Conservation (phyloP, 2,113 vertebrate species). For the Chaenogobius annularis region DNA sequence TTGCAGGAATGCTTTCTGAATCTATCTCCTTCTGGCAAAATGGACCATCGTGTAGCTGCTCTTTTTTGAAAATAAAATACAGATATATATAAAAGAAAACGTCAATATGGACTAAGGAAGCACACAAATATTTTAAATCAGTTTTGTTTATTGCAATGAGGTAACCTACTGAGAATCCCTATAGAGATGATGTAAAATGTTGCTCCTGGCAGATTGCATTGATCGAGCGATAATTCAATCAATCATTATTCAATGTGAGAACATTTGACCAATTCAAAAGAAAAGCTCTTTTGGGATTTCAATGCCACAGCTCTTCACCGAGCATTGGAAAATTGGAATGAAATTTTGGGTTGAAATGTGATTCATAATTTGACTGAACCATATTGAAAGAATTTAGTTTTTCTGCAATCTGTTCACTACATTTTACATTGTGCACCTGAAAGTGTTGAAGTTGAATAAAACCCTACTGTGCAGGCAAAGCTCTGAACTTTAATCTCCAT, state of each 20-base stretch:
- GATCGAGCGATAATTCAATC: not conserved
- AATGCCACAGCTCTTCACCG: too few species aligned
- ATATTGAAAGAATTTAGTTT: too few species aligned
- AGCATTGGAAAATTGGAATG: too few species aligned
- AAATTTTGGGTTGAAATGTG: too few species aligned
- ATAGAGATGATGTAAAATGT: not conserved
- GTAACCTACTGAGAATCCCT: not conserved
- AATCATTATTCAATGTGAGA: not conserved
- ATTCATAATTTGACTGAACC: too few species aligned
- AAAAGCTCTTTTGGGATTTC: too few species aligned
- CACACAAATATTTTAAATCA: not conserved
- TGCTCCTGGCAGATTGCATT: not conserved
- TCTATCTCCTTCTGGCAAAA: slow-evolving; percentile 1
- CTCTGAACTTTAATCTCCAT: slow-evolving; percentile 63
- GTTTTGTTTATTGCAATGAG: not conserved
- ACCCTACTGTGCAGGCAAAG: slow-evolving; percentile 22
- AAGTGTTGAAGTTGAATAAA: not conserved
- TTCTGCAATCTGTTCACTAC: too few species aligned
- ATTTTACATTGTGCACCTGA: not conserved
- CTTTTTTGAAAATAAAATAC: slow-evolving; percentile 12
- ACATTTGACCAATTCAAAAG: too few species aligned
- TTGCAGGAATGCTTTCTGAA: slow-evolving; percentile 32
- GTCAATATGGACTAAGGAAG: slow-evolving; percentile 8
- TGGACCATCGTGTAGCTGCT: slow-evolving; percentile 3
- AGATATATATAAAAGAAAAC: not conserved